Base-by-base conservation (phyloP, 2,113 vertebrate species). In the Anolis sagrei region DNA sequence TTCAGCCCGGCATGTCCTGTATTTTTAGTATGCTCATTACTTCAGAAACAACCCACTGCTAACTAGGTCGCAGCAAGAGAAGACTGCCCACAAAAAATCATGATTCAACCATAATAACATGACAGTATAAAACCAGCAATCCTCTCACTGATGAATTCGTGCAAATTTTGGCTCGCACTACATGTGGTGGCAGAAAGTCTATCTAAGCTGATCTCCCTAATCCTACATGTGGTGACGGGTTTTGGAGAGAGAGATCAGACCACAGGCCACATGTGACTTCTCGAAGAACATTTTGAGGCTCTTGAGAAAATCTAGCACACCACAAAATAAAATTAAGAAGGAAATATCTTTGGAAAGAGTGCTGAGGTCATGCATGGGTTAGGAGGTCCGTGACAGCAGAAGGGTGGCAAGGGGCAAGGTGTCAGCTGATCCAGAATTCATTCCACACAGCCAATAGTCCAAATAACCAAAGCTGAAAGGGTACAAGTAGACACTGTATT, bases 21-120 rank as follows among this genome's bases (percentile, higher is more conserved):
- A 74, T 83, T 83, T 87, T 82, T 82, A 82, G 62, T 48, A 75
- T 32, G 48, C 29, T 72, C 36, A 54, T 76, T 58, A 48, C 66
- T 77, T 80, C 70, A 79, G 36, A 29, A 19, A 64, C 77, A 72
- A 54, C 69, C 76, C 27, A 27, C 81, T 25, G 8, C 58, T 75
- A 75, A 84, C 61, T 75, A 32, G 82, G 58, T 84, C 61, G 68
- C 14, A 32, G 4, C 6, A 2, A 54, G 51, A 86, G 49, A 44
- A 34, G 23, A 58, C 16, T 79, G 44, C 58, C 34, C 18, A 36
- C 25, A 36, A 72, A n/a, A 58, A 74, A 36, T n/a, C 66, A 16
- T 13, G 1, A 54, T 44, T 83, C 72, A 49, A 4, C 34, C 13
- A 7, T n/a, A 25, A 23, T 10, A 49, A 76, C 4, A 25, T 49